Percentiles rank a stretch among this genome's conserved stretches.
Evolutionary conservation across 2,888 invertebrate genomes (phyloP).

Genomic region (Epistrophella euchroma): DNA sequence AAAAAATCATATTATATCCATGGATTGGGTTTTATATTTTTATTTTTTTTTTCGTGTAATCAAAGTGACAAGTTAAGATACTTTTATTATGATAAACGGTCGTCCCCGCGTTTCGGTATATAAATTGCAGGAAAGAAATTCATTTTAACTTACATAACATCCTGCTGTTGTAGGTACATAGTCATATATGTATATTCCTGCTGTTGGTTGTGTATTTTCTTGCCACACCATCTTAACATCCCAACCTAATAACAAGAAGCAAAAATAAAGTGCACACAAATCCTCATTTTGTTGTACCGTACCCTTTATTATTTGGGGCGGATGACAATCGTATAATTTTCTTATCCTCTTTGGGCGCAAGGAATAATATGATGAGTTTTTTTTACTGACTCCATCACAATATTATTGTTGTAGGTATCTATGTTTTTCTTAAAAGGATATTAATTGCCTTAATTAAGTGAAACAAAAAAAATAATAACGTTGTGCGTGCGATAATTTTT

Average conservation of each 20-base stretch:
- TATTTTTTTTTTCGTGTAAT: not conserved
- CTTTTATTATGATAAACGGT: constrained; percentile 19
- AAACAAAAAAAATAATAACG: constrained; percentile 23
- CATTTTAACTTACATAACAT: constrained; percentile 64
- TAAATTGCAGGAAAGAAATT: constrained; percentile 20
- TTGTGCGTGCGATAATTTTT: constrained; percentile 51
- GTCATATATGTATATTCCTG: constrained; percentile 16
- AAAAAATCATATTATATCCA: constrained; percentile 6
- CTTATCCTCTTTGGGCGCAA: constrained; percentile 13
- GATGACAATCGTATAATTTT: constrained; percentile 46
- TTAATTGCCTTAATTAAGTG: constrained; percentile 62
- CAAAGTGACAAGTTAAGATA: constrained; percentile 21
- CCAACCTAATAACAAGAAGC: not conserved
- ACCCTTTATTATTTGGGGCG: constrained; percentile 14
- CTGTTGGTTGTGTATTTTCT: constrained; percentile 53
- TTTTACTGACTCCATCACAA: constrained; percentile 4
- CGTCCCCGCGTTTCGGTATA: not conserved
- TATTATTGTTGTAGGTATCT: not conserved
- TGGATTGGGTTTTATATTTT: constrained; percentile 14
- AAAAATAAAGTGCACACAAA: constrained; percentile 33
- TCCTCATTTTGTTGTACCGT: not conserved
- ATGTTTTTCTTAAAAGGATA: constrained; percentile 35
- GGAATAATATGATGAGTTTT: constrained; percentile 13
- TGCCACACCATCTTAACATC: constrained; percentile 47
- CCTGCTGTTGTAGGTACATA: not conserved